Conservation (phyloP, 2,888 invertebrate genomes). For the Andricus quercusramuli region DNA sequence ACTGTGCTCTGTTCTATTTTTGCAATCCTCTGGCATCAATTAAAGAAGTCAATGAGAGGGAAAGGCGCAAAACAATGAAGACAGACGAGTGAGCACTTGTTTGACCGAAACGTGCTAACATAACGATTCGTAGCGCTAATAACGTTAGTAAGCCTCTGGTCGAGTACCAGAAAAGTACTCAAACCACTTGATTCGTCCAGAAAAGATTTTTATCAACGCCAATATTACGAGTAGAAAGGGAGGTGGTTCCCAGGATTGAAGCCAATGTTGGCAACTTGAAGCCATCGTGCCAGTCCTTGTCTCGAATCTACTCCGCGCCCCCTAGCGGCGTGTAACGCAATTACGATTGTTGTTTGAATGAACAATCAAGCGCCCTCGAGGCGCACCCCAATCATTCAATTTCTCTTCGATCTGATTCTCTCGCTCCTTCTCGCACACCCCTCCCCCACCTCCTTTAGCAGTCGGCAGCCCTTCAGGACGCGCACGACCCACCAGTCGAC, state of each 20-base stretch:
- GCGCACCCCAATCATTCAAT: slow-evolving; percentile 78
- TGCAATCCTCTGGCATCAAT: background rate
- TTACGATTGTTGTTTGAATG: slow-evolving; percentile 79
- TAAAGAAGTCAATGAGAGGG: slow-evolving; percentile 12
- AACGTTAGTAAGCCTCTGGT: slow-evolving; percentile 67
- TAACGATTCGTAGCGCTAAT: slow-evolving; percentile 71
- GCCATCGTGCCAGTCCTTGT: slow-evolving; percentile 41
- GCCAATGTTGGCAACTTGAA: slow-evolving; percentile 46
- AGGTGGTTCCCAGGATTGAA: slow-evolving; percentile 49
- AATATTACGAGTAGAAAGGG: slow-evolving; percentile 46
- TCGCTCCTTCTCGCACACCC: slow-evolving; percentile 50
- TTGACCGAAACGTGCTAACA: slow-evolving; percentile 60
- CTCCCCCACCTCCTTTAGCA: slow-evolving; percentile 12
- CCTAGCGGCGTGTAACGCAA: slow-evolving; percentile 74
- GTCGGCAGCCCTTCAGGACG: slow-evolving; percentile 42
- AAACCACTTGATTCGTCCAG: slow-evolving; percentile 34
- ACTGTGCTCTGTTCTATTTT: background rate
- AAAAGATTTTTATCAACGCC: slow-evolving; percentile 51
- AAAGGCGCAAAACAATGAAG: slow-evolving; percentile 30
- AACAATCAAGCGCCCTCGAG: slow-evolving; percentile 79
- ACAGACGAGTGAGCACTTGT: slow-evolving; percentile 22
- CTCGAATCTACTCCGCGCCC: slow-evolving; percentile 45
- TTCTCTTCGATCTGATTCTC: slow-evolving; percentile 78
- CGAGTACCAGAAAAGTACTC: slow-evolving; percentile 58
- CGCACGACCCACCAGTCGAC: slow-evolving; percentile 44